Conservation (phyloP, 2,888 invertebrate species). For the Xestia c-nigrum region DNA sequence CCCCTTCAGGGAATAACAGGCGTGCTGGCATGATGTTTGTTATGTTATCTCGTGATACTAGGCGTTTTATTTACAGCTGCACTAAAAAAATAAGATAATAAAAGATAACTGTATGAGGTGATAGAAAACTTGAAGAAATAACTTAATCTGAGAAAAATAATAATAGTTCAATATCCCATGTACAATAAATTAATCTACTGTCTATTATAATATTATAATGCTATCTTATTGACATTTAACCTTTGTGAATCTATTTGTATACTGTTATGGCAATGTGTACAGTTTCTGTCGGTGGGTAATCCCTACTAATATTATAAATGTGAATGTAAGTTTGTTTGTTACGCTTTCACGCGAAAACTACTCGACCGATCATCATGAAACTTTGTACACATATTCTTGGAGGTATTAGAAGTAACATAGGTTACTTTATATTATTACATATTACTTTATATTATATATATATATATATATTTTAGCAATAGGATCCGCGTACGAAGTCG, state of each 20-base stretch:
- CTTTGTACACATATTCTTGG: too few species aligned
- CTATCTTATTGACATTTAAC: conserved; percentile 17
- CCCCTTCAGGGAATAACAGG: neutral
- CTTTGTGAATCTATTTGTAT: conserved; percentile 12
- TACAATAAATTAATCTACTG: conserved; percentile 19
- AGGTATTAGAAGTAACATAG: too few species aligned
- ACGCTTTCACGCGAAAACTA: too few species aligned
- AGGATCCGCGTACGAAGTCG: too few species aligned
- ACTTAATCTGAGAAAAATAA: neutral
- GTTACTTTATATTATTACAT: too few species aligned
- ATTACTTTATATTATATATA: too few species aligned
- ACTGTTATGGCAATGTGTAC: neutral
- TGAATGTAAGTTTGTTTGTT: too few species aligned
- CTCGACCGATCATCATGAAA: too few species aligned
- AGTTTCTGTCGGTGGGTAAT: too few species aligned
- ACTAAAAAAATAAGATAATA: neutral
- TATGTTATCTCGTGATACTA: conserved; percentile 21
- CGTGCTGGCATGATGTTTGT: neutral
- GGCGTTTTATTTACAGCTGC: conserved; percentile 2
- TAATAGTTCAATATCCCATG: neutral
- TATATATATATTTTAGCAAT: too few species aligned
- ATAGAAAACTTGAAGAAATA: too few species aligned
- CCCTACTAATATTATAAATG: too few species aligned
- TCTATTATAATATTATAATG: neutral
- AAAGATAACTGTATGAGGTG: neutral